A percentile compares a stretch with the other conserved stretches of the same genome.
These are phyloP conservation scores for Rhagoletis pomonella DNA, from an alignment of 1,140 invertebrate species.

Conservation along the genomic window DNA sequence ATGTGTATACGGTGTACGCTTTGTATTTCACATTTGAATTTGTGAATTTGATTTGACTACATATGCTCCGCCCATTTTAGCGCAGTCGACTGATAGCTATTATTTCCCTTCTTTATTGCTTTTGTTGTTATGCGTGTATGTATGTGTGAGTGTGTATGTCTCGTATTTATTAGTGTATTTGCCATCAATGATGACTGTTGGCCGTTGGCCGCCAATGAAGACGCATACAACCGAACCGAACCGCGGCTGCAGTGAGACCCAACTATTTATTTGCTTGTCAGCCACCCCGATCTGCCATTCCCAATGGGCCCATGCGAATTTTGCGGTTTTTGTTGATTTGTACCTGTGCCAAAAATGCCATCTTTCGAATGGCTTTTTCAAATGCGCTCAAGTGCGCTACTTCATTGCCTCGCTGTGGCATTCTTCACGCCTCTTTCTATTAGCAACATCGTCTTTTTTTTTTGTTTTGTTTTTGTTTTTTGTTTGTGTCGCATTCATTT, in stretches of 20 bases:
- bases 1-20: not conserved
- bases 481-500: not conserved
- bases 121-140: not conserved
- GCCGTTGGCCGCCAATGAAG: slow-evolving; percentile 23
- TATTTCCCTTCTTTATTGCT: not conserved
- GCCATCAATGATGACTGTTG: slow-evolving; percentile 13
- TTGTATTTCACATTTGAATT: slow-evolving; percentile 29
- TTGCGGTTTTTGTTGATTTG: slow-evolving; percentile 12
- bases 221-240: not conserved
- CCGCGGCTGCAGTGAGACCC: not conserved
- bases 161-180: not conserved
- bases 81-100: not conserved
- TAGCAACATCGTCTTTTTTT: not conserved
- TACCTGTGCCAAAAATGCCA: slow-evolving; percentile 45
- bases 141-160: not conserved
- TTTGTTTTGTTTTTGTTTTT: no score
- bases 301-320: not conserved
- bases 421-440: slow-evolving; percentile 32
- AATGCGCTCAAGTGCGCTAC: slow-evolving; percentile 11
- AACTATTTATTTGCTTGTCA: not conserved
- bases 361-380: slow-evolving; percentile 45
- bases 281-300: not conserved
- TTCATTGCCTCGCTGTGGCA: not conserved
- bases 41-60: slow-evolving; percentile 27
- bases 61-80: slow-evolving; percentile 20